These are phyloP conservation scores for Pangasius macronema DNA, from an alignment of 2,797 vertebrate genomes.

Conservation along the genomic window DNA sequence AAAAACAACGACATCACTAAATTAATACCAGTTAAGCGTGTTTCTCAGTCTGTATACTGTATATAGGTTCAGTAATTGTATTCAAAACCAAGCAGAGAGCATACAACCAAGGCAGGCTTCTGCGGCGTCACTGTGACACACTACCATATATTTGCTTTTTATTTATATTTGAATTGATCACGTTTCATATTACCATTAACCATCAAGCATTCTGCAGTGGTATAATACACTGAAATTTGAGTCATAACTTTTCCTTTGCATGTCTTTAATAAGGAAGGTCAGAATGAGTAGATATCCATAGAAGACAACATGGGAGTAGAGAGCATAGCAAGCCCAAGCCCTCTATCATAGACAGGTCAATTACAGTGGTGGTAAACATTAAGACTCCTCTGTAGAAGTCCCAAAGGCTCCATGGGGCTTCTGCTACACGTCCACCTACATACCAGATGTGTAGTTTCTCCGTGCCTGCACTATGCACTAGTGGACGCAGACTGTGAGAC, in stretches of 20 bases:
- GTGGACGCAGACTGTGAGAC: conserved; percentile 30
- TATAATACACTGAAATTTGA: not conserved
- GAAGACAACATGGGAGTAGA: not conserved
- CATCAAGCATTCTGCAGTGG: not conserved
- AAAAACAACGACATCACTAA: not conserved
- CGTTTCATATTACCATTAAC: not conserved
- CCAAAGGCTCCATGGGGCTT: not conserved
- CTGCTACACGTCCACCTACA: not conserved
- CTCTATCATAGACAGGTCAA: not conserved
- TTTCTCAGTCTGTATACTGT: no score
- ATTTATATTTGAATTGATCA: not conserved
- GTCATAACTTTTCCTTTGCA: not conserved
- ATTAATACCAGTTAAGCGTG: not conserved
- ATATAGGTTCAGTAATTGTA: no score
- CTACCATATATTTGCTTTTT: not conserved
- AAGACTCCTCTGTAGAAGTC: not conserved
- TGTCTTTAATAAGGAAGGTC: not conserved
- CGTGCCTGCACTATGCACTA: not conserved
- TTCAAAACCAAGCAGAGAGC: no score
- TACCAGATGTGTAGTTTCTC: conserved; percentile 1
- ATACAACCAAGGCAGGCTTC: no score
- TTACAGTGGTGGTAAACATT: not conserved
- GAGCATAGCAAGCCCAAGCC: not conserved
- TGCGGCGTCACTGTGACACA: not conserved
- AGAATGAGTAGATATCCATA: not conserved